Evolutionary conservation across 2,797 vertebrate genomes (phyloP), one percentile per base, ranked within the genome.

Genomic region (Odontamblyopus rebecca): DNA sequence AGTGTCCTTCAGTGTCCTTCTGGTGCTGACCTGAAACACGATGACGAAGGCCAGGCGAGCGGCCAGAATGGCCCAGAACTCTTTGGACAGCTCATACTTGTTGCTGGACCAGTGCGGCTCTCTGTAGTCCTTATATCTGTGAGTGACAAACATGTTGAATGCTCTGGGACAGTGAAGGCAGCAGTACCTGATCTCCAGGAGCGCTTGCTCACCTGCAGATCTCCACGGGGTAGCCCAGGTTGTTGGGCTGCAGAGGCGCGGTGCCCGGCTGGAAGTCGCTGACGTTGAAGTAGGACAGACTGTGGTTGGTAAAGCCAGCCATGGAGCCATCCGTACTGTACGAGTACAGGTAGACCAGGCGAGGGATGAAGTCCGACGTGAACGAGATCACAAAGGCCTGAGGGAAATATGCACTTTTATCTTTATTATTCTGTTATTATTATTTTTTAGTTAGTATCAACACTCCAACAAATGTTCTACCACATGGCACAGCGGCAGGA

Each of bases 311-410:
- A 53, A 98, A 99, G 90, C 98, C 98, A 1, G 97, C 95, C 95
- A 99, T 94, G 80, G 95, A 95, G 76, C 97, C 96, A 3, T 97
- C 94, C n/a, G 91, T 82, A 83, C 97, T 99, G 95, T 98, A 98
- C 88, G 94, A 94, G 86, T 98, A 96, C 83, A 96, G 95, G 91
- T 98, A 99, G 69, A 99, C 97, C 76, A 99, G 94, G 73, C 98
- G 96, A 18, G 98, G 98, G 91, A 99, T 97, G 94, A 99, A 99
- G 93, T 98, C 97, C 0, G 98, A 99, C 1, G 98, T 98, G 91
- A 99, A 98, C 73, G 97, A 93, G 82, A 99, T 99, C 85, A 99
- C 98, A 38, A 99, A 99, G 8, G 97, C 98, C 98, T 99, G 89
- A 3, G 67, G 82, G 86, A 29, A 27, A 48, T 13, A 50, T 13